Evolutionary conservation across 2,113 vertebrate genomes (phyloP), one percentile per base, ranked within the genome.

Genomic region (Corydoras maculifer): DNA sequence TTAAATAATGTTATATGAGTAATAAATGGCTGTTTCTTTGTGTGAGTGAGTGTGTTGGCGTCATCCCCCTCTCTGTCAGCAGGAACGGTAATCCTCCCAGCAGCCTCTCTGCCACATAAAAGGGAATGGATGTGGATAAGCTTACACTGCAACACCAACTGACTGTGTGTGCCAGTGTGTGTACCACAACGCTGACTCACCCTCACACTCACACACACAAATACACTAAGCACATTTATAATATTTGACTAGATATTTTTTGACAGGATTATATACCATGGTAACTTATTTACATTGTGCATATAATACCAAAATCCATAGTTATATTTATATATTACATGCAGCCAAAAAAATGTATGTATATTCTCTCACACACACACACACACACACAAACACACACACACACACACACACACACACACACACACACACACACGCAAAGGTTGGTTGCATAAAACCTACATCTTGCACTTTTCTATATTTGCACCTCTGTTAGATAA

Each of bases 41-140:
- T 14, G 60, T 25, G 54, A 18, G 53, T 32, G 69, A 58, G 69
- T 12, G 58, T 66, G n/a, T 58, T 70, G 53, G 51, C 12, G 18
- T 75, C 35, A 55, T 53, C 29, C 62, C 18, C 48, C 57, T 69
- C 54, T 67, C 50, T 54, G 58, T 72, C 65, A 74, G 62, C 66
- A 70, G 62, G 73, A 75, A 66, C 69, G 48, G 53, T 75, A 80
- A 80, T 80, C 73, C 62, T 66, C 73, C 59, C 54, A 59, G 64
- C 55, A 63, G 62, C 25, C 63, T 77, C 31, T 69, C 75, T 67
- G 65, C 58, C 59, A 73, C 32, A 77, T 77, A 66, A 75, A 77
- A 80, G 75, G 58, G 54, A 77, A 67, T 64, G 54, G 66, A 66
- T 65, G 32, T 64, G 54, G 66, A 66, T 65, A 35, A 30, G 29